phyloP scores from a whole-genome alignment of 2,113 vertebrate species.

The Sturnira hondurensis region DNA sequence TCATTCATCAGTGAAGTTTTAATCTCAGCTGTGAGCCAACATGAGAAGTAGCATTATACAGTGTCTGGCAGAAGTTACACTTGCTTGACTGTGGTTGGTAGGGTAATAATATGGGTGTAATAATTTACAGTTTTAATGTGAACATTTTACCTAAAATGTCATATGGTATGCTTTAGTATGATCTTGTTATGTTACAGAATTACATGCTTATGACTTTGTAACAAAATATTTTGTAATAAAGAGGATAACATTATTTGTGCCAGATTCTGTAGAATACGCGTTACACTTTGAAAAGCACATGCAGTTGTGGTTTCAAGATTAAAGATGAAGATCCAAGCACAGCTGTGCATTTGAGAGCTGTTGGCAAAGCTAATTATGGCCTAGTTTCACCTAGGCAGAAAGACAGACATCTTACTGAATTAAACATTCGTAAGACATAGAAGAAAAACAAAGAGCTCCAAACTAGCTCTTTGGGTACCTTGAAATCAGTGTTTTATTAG shows the following conservation, averaged over 20 bases:
- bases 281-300: conserved; percentile 14
- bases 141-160: too few species aligned
- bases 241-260: too few species aligned
- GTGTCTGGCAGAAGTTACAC: too few species aligned
- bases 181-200: too few species aligned
- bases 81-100: too few species aligned
- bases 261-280: background rate
- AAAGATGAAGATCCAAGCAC: background rate
- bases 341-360: background rate
- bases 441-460: background rate
- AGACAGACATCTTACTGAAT: background rate
- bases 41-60: conserved; percentile 32
- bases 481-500: background rate
- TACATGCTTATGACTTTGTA: too few species aligned
- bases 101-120: too few species aligned
- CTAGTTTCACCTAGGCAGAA: conserved; percentile 23
- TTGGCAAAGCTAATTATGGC: background rate
- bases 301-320: conserved; percentile 22
- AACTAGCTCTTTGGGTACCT: background rate
- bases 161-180: too few species aligned
- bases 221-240: too few species aligned
- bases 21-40: conserved; percentile 49
- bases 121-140: too few species aligned
- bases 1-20: conserved; percentile 71
- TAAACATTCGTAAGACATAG: background rate